Evolutionary conservation across 2,113 vertebrate genomes (phyloP).

Genomic region (Nannobrachium achirus): DNA sequence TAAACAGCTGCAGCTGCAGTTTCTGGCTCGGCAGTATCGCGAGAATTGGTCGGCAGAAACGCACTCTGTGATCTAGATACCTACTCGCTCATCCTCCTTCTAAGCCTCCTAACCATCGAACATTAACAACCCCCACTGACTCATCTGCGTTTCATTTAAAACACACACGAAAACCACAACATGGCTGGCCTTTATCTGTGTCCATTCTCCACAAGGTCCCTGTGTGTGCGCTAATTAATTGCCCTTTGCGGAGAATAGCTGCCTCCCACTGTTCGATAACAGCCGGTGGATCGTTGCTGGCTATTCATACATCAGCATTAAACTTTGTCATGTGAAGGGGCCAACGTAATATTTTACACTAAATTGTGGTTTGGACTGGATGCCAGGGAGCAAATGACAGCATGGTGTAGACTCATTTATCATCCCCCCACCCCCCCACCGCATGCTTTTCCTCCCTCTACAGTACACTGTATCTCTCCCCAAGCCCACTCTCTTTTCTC

Average conservation of each 20-base stretch:
- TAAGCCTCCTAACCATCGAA: not conserved
- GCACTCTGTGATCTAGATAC: too few relatives aligned
- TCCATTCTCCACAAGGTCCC: constrained; percentile 27
- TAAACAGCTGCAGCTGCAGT: too few relatives aligned
- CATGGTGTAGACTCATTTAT: constrained; percentile 70
- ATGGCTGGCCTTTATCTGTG: constrained; percentile 20
- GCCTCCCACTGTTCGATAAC: constrained; percentile 64
- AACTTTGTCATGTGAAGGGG: constrained; percentile 74
- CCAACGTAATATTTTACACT: constrained; percentile 73
- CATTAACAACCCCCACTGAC: constrained; percentile 4
- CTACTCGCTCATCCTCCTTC: not conserved
- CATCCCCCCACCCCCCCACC: constrained; percentile 26
- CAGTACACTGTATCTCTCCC: not conserved
- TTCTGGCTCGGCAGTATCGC: too few relatives aligned
- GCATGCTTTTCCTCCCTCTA: not conserved
- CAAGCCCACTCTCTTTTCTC: not conserved
- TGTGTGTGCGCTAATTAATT: constrained; percentile 63
- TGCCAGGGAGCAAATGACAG: constrained; percentile 77
- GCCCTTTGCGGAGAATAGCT: constrained; percentile 72
- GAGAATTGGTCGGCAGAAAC: too few relatives aligned
- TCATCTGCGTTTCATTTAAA: constrained; percentile 16
- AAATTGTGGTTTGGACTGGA: constrained; percentile 75
- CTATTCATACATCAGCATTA: constrained; percentile 79
- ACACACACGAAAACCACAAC: constrained; percentile 7
- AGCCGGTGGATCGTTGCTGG: constrained; percentile 54